Conservation (phyloP, 2,888 invertebrate genomes). For the Dryococelus australis region DNA sequence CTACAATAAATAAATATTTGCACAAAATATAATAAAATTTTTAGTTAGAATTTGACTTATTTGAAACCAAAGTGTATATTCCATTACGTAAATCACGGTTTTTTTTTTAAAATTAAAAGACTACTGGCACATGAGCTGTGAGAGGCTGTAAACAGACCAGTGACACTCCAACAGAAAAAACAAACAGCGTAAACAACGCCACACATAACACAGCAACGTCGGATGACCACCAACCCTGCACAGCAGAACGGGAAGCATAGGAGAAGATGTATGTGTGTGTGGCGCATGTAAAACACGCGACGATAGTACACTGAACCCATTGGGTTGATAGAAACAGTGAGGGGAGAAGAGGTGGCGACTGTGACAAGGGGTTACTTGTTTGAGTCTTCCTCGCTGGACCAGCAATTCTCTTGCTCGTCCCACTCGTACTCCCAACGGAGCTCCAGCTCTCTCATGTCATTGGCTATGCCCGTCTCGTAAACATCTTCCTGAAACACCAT, state of each 20-base stretch:
- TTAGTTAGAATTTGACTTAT: too few species aligned
- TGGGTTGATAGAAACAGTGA: slow-evolving; percentile 53
- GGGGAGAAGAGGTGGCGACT: neutral
- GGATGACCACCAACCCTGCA: neutral
- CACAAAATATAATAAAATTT: too few species aligned
- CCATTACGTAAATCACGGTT: too few species aligned
- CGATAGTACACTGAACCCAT: slow-evolving; percentile 55
- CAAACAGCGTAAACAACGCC: neutral
- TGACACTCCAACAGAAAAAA: too few species aligned
- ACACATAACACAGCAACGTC: neutral
- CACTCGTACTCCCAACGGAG: slow-evolving; percentile 71
- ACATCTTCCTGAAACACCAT: slow-evolving; percentile 61
- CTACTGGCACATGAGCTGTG: neutral
- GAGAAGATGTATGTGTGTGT: neutral
- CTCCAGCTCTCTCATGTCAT: slow-evolving; percentile 71
- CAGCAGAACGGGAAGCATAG: slow-evolving; percentile 10
- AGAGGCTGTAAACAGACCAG: neutral
- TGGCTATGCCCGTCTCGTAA: slow-evolving; percentile 71
- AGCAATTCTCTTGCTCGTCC: slow-evolving; percentile 68
- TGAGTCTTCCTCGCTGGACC: slow-evolving; percentile 66
- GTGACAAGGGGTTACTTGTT: slow-evolving; percentile 23
- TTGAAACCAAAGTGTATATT: too few species aligned
- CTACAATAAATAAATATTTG: too few species aligned
- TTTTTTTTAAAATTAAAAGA: neutral
- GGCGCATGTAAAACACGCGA: neutral